phyloP scores from a whole-genome alignment of 2,113 vertebrate genomes.

The Urocynchramus pylzowi region DNA sequence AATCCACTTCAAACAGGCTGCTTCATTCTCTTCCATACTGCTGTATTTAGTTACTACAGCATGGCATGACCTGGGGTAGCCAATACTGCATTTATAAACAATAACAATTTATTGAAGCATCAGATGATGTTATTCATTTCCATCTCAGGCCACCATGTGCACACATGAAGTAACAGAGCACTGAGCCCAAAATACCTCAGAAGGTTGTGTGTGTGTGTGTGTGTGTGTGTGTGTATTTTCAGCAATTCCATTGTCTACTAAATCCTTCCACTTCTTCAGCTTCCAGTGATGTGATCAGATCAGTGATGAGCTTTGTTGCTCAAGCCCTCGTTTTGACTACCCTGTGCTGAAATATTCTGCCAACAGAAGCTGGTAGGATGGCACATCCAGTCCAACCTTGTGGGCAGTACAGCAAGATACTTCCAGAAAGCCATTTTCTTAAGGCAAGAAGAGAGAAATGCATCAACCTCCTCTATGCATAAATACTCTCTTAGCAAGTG shows the following conservation, averaged over 20 bases:
- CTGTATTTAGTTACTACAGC: neutral
- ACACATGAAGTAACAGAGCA: neutral
- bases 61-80: neutral
- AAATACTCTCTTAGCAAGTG: neutral
- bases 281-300: neutral
- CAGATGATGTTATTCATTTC: neutral
- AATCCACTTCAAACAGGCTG: neutral
- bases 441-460: neutral
- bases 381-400: neutral
- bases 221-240: neutral
- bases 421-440: neutral
- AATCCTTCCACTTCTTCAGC: neutral
- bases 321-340: neutral
- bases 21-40: neutral
- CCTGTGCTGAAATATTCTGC: neutral
- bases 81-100: neutral
- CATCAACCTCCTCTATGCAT: neutral
- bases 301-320: neutral
- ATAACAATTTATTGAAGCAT: neutral
- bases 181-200: neutral
- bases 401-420: neutral
- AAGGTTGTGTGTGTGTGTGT: neutral
- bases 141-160: neutral
- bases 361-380: neutral
- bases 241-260: neutral